These are phyloP conservation scores for Lamellibrachia columna DNA, from an alignment of 2,888 invertebrate species.

Conservation along the genomic window DNA sequence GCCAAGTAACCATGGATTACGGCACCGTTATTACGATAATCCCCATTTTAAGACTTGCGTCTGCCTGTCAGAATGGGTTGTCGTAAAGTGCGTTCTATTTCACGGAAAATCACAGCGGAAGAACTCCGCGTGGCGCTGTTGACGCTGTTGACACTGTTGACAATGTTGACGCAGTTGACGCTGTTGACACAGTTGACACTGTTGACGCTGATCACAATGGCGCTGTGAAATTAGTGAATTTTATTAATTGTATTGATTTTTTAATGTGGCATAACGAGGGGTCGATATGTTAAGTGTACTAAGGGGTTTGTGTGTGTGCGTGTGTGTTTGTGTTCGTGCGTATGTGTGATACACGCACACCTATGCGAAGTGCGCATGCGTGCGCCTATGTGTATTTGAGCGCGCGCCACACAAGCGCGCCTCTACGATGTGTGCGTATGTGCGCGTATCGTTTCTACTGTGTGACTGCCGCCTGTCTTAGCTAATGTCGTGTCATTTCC, in stretches of 20 bases:
- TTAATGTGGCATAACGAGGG: not conserved
- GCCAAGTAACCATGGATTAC: not conserved
- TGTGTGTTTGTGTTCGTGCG: not conserved
- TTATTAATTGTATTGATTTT: not conserved
- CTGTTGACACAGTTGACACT: not conserved
- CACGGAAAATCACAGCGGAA: not conserved
- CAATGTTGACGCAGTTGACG: not conserved
- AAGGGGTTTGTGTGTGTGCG: not conserved
- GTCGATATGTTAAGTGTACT: not conserved
- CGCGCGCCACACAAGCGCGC: too few relatives aligned
- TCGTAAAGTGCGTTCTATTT: not conserved
- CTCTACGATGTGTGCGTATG: not conserved
- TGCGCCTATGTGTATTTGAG: too few relatives aligned
- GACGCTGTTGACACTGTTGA: not conserved
- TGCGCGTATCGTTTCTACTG: not conserved
- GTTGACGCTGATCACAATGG: not conserved
- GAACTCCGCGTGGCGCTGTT: not conserved
- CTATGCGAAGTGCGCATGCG: too few relatives aligned
- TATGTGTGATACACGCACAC: too few relatives aligned
- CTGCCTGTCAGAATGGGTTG: not conserved
- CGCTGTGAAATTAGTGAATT: not conserved
- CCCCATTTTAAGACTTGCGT: conserved; percentile 4
- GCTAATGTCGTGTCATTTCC: not conserved
- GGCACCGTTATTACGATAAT: not conserved
- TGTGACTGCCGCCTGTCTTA: not conserved